Base-by-base conservation (phyloP, 2,797 vertebrate species). In the Momotus momota region DNA sequence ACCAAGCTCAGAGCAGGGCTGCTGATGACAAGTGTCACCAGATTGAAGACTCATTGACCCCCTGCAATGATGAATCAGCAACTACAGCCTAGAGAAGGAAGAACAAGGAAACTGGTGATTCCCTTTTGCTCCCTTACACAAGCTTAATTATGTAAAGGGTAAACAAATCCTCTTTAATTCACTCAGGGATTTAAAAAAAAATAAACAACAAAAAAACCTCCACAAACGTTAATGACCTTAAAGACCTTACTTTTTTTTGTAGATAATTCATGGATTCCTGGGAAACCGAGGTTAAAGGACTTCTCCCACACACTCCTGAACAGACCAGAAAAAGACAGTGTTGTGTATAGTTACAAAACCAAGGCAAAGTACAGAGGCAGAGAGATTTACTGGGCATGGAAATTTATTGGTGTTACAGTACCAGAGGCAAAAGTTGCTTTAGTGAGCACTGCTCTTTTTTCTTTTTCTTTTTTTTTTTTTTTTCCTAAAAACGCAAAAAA, bases 151-250 rank as follows among this genome's bases (percentile, higher is more conserved):
- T 27, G 11, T 55, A 73, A 81, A 90, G 29, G 17, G 22, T 86
- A 94, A 97, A 88, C 51, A 92, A 93, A 66, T 8, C 21, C 70
- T 86, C 83, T 86, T 75, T 72, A 94, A 83, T 41, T 81, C 72
- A 67, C 11, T 4, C 22, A 54, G 25, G 22, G 29, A 73, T 58
- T 74, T 12, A 29, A 78, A 38, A 23, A 74, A 43, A 9, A 5
- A 8, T 23, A n/a, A 26, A 20, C 22, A 14, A 27, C 14, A 62
- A 78, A 67, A 78, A 13, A 88, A 54, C 35, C 35, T 35, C 35
- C 35, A 61, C 40, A 80, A 85, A 58, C 1, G 1, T 15, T 46
- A 38, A 66, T 80, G 61, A 48, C 20, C 33, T 60, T 16, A 20
- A 67, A 86, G 54, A 49, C 29, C 19, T 88, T 75, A 5, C 0